Conservation (phyloP, 2,888 invertebrate genomes). For the Phengaris arion region DNA sequence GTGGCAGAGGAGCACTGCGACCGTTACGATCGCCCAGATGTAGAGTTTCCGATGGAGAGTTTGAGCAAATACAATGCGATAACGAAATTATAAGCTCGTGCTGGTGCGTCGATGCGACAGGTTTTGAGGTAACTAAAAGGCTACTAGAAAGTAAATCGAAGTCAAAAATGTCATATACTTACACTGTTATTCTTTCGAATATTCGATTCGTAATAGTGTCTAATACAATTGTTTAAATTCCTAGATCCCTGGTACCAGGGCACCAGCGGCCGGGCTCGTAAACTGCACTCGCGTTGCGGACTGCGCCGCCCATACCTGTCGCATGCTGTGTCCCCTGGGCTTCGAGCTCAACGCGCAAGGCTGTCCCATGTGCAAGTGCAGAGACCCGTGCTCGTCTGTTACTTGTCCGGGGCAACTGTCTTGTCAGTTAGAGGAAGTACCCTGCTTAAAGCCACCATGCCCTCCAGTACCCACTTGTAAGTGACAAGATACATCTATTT, state of each 20-base stretch:
- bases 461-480: constrained; percentile 90
- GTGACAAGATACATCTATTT: constrained; percentile 40
- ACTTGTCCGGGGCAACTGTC: constrained; percentile 87
- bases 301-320: constrained; percentile 89
- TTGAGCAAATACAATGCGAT: constrained; percentile 88
- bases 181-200: too few relatives aligned
- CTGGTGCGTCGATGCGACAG: constrained; percentile 91
- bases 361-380: constrained; percentile 88
- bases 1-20: constrained; percentile 81
- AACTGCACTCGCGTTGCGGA: constrained; percentile 85
- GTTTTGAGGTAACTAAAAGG: constrained; percentile 80
- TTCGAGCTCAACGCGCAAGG: constrained; percentile 85
- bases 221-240: background rate
- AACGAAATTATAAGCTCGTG: constrained; percentile 86
- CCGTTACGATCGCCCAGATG: constrained; percentile 85
- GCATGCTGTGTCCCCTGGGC: constrained; percentile 92
- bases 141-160: too few relatives aligned
- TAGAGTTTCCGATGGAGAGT: constrained; percentile 84
- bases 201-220: too few relatives aligned
- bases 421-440: constrained; percentile 88
- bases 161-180: too few relatives aligned
- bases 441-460: constrained; percentile 88
- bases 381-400: constrained; percentile 88
- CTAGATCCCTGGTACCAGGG: constrained; percentile 85
- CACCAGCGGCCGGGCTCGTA: constrained; percentile 81